Base-by-base conservation (phyloP, 2,797 vertebrate species). In the Argya squamiceps region DNA sequence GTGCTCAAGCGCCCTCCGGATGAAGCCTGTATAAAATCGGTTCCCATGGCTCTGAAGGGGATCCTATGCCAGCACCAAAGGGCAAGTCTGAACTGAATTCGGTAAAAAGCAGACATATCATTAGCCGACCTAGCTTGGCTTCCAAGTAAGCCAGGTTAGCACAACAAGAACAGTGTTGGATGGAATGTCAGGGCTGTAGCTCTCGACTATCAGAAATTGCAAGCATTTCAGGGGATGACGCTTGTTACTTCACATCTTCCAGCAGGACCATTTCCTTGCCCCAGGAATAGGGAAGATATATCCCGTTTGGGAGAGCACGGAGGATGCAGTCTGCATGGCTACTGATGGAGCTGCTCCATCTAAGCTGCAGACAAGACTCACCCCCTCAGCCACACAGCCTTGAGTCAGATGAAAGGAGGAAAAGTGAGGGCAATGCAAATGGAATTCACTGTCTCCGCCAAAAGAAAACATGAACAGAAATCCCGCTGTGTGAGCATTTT, bases 391-490 rank as follows among this genome's bases (percentile, higher is more conserved):
- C 70, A 8, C 5, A 34, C 36, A 87, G 91, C 84, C 82, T 63
- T 3, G 43, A 16, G 6, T 26, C 43, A 63, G 70, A 76, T 30
- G 21, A 53, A n/a, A 81, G 60, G 23, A 47, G 46, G 69, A 27
- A 84, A 65, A 89, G 79, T 69, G 53, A 52, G 15, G 59, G 78
- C 89, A 95, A 87, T 30, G 37, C 55, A 2, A 91, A 84, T 76
- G 84, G 91, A 94, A 95, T 95, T 84, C 26, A 43, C 32, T 1
- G 6, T 37, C 67, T 52, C 50, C 70, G 94, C 92, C 95, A 93
- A 93, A 82, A 50, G 14, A 23, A 55, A 52, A n/a, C 36, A 43
- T 0, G 26, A 71, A 41, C 8, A 6, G 55, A 46, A 73, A 69
- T 27, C 80, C 79, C 0, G 0, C 52, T 62, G 18, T 1, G 1